phyloP scores from a whole-genome alignment of 1,140 invertebrate genomes.

The Cotesia vestalis region DNA sequence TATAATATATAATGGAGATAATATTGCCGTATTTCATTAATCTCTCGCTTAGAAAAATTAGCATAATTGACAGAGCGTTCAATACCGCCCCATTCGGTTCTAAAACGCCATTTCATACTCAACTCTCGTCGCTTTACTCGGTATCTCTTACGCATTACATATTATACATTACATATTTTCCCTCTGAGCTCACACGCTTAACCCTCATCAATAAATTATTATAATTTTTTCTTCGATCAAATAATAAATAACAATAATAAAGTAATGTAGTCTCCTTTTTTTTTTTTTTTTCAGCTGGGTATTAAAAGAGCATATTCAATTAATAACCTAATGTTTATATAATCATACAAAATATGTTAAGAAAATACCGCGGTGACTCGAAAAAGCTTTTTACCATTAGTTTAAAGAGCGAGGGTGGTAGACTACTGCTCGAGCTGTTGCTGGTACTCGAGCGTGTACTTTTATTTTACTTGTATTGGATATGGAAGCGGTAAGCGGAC shows the following conservation, averaged over 20 bases:
- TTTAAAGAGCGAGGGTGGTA: background rate
- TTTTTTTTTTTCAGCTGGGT: too few relatives aligned
- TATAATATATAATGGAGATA: slow-evolving; percentile 26
- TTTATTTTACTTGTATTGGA: background rate
- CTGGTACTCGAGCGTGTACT: too few relatives aligned
- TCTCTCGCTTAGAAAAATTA: slow-evolving; percentile 65
- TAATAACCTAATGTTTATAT: slow-evolving; percentile 10
- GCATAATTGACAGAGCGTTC: slow-evolving; percentile 66
- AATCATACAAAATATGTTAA: background rate
- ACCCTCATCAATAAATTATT: slow-evolving; percentile 32
- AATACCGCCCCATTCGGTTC: slow-evolving; percentile 62
- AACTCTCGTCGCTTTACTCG: slow-evolving; percentile 53
- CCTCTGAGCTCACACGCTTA: slow-evolving; percentile 58
- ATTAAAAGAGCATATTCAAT: background rate
- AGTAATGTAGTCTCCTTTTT: too few relatives aligned
- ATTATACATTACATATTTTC: slow-evolving; percentile 64
- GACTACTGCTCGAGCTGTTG: background rate
- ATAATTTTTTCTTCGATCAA: too few relatives aligned
- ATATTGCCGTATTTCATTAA: slow-evolving; percentile 63
- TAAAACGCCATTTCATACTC: slow-evolving; percentile 60
- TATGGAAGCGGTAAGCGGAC: background rate
- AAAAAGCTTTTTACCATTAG: slow-evolving; percentile 28
- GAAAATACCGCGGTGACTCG: slow-evolving; percentile 12
- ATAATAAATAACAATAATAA: too few relatives aligned
- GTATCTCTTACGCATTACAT: slow-evolving; percentile 55